phyloP scores from a whole-genome alignment of 2,797 vertebrate species.

The Lagorchestes hirsutus region DNA sequence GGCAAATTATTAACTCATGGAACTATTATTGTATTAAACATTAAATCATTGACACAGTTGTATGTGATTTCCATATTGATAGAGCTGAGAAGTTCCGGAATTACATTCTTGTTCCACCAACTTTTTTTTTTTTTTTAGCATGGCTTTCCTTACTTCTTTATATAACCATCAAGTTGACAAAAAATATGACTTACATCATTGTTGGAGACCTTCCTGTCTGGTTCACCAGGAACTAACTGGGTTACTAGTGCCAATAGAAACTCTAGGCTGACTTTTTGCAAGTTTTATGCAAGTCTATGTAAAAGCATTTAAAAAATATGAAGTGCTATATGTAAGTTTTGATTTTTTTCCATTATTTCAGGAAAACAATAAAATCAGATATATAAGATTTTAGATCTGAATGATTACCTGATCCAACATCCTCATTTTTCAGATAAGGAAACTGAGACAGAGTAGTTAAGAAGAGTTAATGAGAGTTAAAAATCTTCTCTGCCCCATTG shows the following conservation, averaged over 20 bases:
- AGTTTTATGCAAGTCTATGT: not conserved
- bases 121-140: conserved; percentile 1
- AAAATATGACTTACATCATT: not conserved
- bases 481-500: no score
- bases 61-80: not conserved
- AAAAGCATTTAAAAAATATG: not conserved
- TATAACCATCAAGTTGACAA: not conserved
- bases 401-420: not conserved
- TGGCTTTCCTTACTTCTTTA: not conserved
- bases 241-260: not conserved
- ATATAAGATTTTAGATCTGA: not conserved
- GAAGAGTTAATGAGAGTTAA: not conserved
- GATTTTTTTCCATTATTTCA: not conserved
- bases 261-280: not conserved
- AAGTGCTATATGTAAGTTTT: not conserved
- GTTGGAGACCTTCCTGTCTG: not conserved
- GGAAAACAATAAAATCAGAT: not conserved
- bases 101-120: not conserved
- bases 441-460: not conserved
- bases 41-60: conserved; percentile 8
- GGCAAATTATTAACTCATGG: not conserved
- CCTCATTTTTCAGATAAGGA: not conserved
- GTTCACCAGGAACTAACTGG: not conserved
- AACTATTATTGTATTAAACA: conserved; percentile 27
- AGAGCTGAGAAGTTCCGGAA: not conserved